Conservation (phyloP, 2,888 invertebrate species). For the Macrosiphum euphorbiae region DNA sequence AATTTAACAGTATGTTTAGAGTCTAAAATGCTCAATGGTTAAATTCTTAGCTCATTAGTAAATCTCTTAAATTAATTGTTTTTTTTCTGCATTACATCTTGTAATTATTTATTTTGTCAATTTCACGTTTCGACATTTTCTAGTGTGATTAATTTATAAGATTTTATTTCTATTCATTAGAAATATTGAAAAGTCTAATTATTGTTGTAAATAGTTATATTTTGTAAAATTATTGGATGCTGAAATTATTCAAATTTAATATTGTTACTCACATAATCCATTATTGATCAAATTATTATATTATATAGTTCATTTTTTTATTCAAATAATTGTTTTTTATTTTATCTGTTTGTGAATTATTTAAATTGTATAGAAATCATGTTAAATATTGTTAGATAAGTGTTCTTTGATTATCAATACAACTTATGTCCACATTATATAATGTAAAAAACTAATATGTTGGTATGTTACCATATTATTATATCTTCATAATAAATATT, state of each 20-base stretch:
- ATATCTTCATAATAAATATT: not conserved
- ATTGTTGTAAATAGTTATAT: slow-evolving; percentile 29
- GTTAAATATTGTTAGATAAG: slow-evolving; percentile 27
- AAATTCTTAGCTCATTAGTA: slow-evolving; percentile 6
- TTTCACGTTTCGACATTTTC: not conserved
- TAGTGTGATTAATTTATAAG: slow-evolving; percentile 27
- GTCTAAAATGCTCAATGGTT: slow-evolving; percentile 24
- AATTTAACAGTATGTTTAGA: not conserved
- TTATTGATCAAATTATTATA: slow-evolving; percentile 10
- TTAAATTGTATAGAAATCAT: slow-evolving; percentile 21
- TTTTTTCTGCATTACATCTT: not conserved
- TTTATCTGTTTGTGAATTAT: slow-evolving; percentile 33
- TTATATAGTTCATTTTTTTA: slow-evolving; percentile 24
- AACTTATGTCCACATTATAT: not conserved
- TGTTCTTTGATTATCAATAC: slow-evolving; percentile 12
- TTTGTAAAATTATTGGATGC: not conserved
- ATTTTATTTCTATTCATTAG: not conserved
- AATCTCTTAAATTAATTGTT: not conserved
- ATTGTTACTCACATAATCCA: not conserved
- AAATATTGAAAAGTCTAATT: not conserved
- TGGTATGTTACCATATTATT: slow-evolving; percentile 30
- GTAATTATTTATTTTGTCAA: not conserved
- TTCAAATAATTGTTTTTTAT: slow-evolving; percentile 35
- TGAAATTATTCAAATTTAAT: not conserved
- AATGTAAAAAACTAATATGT: slow-evolving; percentile 14